A percentile compares a stretch with the other conserved stretches of the same genome.
These are phyloP conservation scores for Aromia moschata DNA, from an alignment of 2,888 invertebrate genomes.

Conservation along the genomic window DNA sequence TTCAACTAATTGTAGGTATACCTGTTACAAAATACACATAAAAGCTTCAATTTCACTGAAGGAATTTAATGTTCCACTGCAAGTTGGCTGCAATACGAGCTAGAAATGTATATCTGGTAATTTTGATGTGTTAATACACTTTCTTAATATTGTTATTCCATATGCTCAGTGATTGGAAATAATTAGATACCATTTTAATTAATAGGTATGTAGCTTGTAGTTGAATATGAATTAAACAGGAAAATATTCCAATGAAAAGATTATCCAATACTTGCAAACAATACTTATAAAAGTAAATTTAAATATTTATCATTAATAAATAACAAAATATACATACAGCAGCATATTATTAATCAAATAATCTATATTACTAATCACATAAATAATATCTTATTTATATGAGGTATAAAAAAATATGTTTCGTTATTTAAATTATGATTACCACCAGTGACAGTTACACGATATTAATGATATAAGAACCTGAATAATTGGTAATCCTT, in stretches of 20 bases:
- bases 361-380: too few relatives aligned
- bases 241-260: background rate
- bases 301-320: too few relatives aligned
- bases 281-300: too few relatives aligned
- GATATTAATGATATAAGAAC: too few relatives aligned
- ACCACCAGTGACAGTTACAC: too few relatives aligned
- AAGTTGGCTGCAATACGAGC: conserved; percentile 25
- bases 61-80: conserved; percentile 35
- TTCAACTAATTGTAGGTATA: conserved; percentile 12
- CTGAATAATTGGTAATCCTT: too few relatives aligned
- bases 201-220: conserved; percentile 24
- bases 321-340: too few relatives aligned
- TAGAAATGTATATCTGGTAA: conserved; percentile 19
- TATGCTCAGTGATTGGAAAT: conserved; percentile 57
- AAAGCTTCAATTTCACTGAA: conserved; percentile 42
- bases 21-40: conserved; percentile 29
- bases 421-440: too few relatives aligned
- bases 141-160: conserved; percentile 50
- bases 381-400: too few relatives aligned
- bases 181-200: conserved; percentile 45
- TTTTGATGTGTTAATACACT: conserved; percentile 39
- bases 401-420: too few relatives aligned
- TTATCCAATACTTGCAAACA: too few relatives aligned
- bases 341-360: too few relatives aligned
- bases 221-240: conserved; percentile 20